Evolutionary conservation across 35 echinoderm and acorn worm species (phyloP), one percentile per base, ranked within the genome.

Genomic region (Holothuria glaberrima): DNA sequence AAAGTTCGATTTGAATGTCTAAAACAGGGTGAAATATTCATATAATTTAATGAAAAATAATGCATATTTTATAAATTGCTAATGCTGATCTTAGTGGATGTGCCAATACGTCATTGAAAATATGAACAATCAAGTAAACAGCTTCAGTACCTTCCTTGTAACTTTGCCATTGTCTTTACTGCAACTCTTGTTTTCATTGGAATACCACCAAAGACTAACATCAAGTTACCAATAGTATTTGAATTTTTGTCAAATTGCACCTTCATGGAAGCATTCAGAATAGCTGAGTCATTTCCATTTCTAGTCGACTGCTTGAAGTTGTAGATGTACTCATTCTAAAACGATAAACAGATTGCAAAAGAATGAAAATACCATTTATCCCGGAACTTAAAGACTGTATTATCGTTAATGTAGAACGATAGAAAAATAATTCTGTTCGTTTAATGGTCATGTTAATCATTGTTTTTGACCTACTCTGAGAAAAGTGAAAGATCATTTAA

Each of bases 231-330:
- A 69, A 69, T 69, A 13, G 21, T 20, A 33, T 17, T 33, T 13
- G 25, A 29, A 17, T 17, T 24, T 9, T 33, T 1, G 16, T 1
- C 13, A 25, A 69, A 69, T 24, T 69, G 24, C 0, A 69, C 66
- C 66, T 25, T 69, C 66, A 69, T 69, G 10, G 66, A 26, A 26
- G 66, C 66, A 25, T 69, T 69, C 1, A 69, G 10, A 33, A 69
- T 69, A 20, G 66, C 66, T 10, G 66, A 69, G 66, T 69, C 66
- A 20, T 24, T 69, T 29, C 22, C 66, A 13, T 69, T 26, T 69
- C 66, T 69, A 17, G 66, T 69, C 9, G 66, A 69, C 66, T 69
- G 66, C 22, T 69, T 69, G 13, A 69, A 69, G 66, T 6, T 29
- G 66, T 20, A 69, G 31, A 69, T 29, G 66, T 69, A 69, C 21